Percentiles rank a stretch among this genome's conserved stretches.
Conservation (phyloP, 2,113 vertebrate species). For the Cardinalis cardinalis region DNA sequence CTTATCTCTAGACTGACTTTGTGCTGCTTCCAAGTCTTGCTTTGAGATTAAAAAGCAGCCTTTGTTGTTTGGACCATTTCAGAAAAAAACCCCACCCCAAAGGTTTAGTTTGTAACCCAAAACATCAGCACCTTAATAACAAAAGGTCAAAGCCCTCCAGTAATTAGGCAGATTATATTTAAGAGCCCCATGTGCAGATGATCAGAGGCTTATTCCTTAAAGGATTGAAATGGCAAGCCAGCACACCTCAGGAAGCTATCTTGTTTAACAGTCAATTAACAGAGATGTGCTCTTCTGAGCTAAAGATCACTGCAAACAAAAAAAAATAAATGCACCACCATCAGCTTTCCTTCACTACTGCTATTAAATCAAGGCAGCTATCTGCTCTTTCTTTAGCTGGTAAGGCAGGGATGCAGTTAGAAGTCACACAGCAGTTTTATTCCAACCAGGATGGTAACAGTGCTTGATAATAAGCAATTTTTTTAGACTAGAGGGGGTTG, state of each 20-base stretch:
- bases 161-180: slow-evolving; percentile 33
- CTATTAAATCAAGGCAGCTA: background rate
- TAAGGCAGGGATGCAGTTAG: background rate
- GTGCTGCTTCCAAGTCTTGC: slow-evolving; percentile 4
- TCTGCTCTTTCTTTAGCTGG: background rate
- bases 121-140: background rate
- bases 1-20: slow-evolving; percentile 10
- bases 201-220: slow-evolving; percentile 41
- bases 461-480: background rate
- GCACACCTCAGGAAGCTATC: background rate
- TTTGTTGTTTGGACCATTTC: slow-evolving; percentile 30
- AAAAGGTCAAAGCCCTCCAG: background rate
- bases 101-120: background rate
- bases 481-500: background rate
- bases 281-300: slow-evolving; percentile 5
- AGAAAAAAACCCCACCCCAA: background rate
- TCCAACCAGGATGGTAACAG: background rate
- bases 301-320: background rate
- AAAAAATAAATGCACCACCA: background rate
- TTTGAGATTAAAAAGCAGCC: slow-evolving; percentile 7
- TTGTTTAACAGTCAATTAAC: slow-evolving; percentile 28
- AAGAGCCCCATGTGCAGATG: background rate
- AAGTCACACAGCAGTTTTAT: background rate
- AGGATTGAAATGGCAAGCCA: background rate
- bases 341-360: background rate